phyloP scores from a whole-genome alignment of 2,113 vertebrate genomes.

The Oncorhynchus keta region DNA sequence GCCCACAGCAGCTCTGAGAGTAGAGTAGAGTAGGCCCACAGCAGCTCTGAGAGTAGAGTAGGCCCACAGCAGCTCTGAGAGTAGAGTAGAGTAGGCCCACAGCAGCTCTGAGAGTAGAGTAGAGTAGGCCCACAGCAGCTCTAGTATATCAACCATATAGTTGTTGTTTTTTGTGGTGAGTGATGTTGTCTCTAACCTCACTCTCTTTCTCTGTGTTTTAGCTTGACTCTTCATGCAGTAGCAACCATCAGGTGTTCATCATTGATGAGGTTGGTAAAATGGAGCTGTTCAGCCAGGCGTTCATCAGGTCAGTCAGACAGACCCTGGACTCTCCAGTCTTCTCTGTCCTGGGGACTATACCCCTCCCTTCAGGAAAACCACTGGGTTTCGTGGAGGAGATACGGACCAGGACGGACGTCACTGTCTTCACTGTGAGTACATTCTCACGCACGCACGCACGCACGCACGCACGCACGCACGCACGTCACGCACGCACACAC shows the following conservation, averaged over 20 bases:
- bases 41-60: no score
- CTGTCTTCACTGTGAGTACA: constrained; percentile 85
- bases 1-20: no score
- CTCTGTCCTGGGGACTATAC: constrained; percentile 88
- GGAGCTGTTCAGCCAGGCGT: constrained; percentile 94
- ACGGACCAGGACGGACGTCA: constrained; percentile 80
- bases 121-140: no score
- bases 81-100: no score
- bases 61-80: no score
- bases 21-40: no score
- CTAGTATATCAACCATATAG: no score
- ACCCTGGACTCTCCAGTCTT: constrained; percentile 67
- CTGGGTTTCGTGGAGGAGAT: constrained; percentile 91
- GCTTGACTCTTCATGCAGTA: constrained; percentile 47
- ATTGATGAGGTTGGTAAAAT: constrained; percentile 97
- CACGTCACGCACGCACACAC: no score
- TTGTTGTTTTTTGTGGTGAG: neutral
- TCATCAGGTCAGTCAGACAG: constrained; percentile 82
- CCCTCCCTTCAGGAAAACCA: constrained; percentile 83
- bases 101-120: no score
- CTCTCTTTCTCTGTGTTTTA: constrained; percentile 41
- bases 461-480: no score
- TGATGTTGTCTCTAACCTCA: no score
- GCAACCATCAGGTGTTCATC: constrained; percentile 77
- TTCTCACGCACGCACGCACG: neutral